phyloP scores from a whole-genome alignment of 2,113 vertebrate species.

The Paramormyrops kingsleyae region DNA sequence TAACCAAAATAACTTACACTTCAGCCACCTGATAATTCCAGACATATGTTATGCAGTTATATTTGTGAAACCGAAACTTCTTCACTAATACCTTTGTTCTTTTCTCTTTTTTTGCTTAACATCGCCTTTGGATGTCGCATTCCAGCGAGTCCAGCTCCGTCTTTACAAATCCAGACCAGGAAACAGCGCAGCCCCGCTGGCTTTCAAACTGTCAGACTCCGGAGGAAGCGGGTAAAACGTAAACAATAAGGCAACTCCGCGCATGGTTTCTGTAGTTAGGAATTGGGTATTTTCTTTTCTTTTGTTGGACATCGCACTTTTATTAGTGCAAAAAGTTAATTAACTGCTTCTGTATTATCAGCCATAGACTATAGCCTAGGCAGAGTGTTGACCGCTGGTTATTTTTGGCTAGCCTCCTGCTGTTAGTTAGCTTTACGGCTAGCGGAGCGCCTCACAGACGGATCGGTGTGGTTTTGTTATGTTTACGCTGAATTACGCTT shows the following conservation, averaged over 20 bases:
- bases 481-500: background rate
- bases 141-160: background rate
- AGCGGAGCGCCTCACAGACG: background rate
- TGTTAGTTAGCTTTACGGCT: background rate
- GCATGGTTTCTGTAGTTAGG: background rate
- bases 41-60: background rate
- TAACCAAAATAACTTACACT: background rate
- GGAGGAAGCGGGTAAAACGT: slow-evolving; percentile 13
- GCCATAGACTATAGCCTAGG: background rate
- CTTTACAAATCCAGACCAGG: background rate
- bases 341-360: background rate
- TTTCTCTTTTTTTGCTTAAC: background rate
- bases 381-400: background rate
- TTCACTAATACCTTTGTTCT: background rate
- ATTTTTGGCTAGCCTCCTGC: background rate
- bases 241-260: background rate
- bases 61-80: background rate
- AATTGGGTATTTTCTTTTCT: background rate
- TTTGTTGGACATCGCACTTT: background rate
- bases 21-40: background rate
- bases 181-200: background rate
- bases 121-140: background rate
- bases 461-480: background rate
- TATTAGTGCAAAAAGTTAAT: background rate
- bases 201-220: slow-evolving; percentile 19